Evolutionary conservation across 2,797 vertebrate genomes (phyloP), one percentile per base, ranked within the genome.

Genomic region (Chloroceryle inda): DNA sequence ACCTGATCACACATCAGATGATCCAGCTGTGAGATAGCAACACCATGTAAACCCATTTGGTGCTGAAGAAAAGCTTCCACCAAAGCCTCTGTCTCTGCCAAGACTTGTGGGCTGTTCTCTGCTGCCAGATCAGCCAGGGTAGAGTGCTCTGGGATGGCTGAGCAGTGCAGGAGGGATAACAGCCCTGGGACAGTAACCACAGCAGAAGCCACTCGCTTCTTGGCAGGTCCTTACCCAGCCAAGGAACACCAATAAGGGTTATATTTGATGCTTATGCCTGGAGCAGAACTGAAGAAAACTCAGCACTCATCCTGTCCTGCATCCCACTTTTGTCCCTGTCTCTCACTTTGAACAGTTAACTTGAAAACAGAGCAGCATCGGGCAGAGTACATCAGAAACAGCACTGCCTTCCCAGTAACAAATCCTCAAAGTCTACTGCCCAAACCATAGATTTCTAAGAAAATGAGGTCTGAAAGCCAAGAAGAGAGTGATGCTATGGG

Each of bases 31-130:
- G 83, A 90, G 52, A 83, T 27, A 88, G 49, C 27, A 61, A 61
- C 59, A 61, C 31, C 44, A 37, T 53, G 44, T 37, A 77, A 91
- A 85, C 45, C 49, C 69, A 50, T 49, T 49, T 4, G 6, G 49
- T 50, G 63, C 44, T 68, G 42, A 84, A 62, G 66, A 63, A 88
- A 88, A 93, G n/a, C 86, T 89, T 69, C 69, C 49, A 75, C 31
- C 6, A 31, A 58, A 26, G 27, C 12, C 21, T 75, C 72, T 11
- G 33, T 76, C 56, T 69, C 75, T 64, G 49, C 10, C 61, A 31
- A 1, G 21, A 81, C 45, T 4, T 49, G 13, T 50, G 72, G 76
- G 33, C 15, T 74, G 22, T 73, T 62, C 38, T 79, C 33, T 71
- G 71, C 38, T 5, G 0, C 44, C 44, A 29, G 18, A 67, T 38